phyloP scores from a whole-genome alignment of 2,888 invertebrate species.

The Mamestra brassicae region DNA sequence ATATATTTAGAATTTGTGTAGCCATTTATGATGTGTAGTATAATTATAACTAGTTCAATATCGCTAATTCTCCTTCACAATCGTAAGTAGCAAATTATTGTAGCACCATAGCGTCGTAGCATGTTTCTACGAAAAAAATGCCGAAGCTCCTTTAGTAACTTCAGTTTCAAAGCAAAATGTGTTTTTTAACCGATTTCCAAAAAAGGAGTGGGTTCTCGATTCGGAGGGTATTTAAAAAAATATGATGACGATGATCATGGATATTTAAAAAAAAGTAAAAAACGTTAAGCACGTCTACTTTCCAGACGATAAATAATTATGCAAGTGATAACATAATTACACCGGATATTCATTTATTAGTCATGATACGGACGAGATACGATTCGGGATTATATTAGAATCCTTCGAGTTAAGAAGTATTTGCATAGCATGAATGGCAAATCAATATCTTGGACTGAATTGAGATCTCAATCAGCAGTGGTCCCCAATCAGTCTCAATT shows the following conservation, averaged over 20 bases:
- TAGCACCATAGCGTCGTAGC: no score
- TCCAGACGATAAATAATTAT: neutral
- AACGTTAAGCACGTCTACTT: neutral
- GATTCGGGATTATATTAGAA: slow-evolving; percentile 27
- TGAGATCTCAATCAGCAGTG: slow-evolving; percentile 34
- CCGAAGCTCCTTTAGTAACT: neutral
- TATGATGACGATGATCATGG: neutral
- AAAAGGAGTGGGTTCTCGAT: no score
- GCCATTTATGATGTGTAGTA: neutral
- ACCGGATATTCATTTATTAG: slow-evolving; percentile 29
- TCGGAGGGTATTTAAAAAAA: neutral
- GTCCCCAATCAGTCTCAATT: slow-evolving; percentile 35
- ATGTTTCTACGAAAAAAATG: neutral
- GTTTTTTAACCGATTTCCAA: neutral
- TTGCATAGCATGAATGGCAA: slow-evolving; percentile 48
- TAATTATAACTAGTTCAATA: neutral
- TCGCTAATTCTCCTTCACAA: no score
- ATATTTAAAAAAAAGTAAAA: neutral
- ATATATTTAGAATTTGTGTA: no score
- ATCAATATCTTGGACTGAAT: slow-evolving; percentile 34
- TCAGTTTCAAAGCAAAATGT: neutral
- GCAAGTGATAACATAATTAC: slow-evolving; percentile 4
- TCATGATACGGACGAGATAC: slow-evolving; percentile 17
- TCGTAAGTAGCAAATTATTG: no score
- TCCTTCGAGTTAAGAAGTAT: slow-evolving; percentile 39